Conservation (phyloP, 2,888 invertebrate species). For the Brachypalpus laphriformis region DNA sequence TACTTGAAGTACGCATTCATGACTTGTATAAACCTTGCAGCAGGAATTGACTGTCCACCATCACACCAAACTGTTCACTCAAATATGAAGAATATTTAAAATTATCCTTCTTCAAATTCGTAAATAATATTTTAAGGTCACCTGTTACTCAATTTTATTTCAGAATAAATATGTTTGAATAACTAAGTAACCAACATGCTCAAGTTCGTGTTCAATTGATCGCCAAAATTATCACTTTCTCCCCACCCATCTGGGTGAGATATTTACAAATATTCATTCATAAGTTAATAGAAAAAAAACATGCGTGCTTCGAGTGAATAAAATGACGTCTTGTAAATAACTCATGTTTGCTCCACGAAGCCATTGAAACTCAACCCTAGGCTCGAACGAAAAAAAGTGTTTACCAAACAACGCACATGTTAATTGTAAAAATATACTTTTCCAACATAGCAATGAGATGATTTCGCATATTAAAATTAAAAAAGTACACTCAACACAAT, state of each 20-base stretch:
- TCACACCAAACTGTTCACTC: background rate
- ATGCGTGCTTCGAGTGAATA: background rate
- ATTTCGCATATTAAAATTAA: conserved; percentile 20
- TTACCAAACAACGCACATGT: background rate
- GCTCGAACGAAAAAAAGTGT: background rate
- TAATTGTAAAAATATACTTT: conserved; percentile 24
- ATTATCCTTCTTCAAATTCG: background rate
- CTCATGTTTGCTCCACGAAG: background rate
- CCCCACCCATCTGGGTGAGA: background rate
- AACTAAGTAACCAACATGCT: background rate
- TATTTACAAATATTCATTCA: conserved; percentile 37
- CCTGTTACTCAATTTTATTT: background rate
- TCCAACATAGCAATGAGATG: background rate
- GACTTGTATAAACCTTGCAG: background rate
- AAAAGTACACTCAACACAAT: background rate
- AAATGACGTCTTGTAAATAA: background rate
- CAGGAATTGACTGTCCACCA: background rate
- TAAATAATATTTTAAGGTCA: background rate
- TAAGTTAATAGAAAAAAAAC: conserved; percentile 8
- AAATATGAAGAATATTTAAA: background rate
- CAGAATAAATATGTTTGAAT: background rate
- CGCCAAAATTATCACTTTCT: conserved; percentile 12
- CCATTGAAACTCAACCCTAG: background rate
- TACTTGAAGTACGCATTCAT: no score
- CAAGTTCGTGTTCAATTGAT: conserved; percentile 12